Evolutionary conservation across 2,888 invertebrate species (phyloP).

Genomic region (Lasioglossum lativentre): DNA sequence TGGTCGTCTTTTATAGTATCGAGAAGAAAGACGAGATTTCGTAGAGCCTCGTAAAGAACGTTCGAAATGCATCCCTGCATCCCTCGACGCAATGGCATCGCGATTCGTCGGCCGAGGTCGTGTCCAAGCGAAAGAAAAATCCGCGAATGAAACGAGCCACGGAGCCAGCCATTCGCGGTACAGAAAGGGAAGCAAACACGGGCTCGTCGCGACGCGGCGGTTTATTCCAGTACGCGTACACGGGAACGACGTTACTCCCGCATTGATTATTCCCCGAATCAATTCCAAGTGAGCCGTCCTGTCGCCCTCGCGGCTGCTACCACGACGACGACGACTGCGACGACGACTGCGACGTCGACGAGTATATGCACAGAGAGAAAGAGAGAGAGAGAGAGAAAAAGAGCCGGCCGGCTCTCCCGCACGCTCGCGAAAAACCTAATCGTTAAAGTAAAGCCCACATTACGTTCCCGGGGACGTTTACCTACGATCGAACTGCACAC

Average conservation of each 20-base stretch:
- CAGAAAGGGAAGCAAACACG: conserved; percentile 30
- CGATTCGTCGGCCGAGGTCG: not conserved
- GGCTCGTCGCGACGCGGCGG: conserved; percentile 21
- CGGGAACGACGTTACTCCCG: conserved; percentile 51
- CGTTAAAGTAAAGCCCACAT: conserved; percentile 72
- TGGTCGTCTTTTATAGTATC: too few relatives aligned
- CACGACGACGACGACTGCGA: conserved; percentile 14
- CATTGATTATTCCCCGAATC: conserved; percentile 65
- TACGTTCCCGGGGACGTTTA: conserved; percentile 68
- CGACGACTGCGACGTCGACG: not conserved
- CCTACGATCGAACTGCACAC: conserved; percentile 70
- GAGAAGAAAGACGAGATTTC: too few relatives aligned
- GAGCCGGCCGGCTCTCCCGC: conserved; percentile 34
- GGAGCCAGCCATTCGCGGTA: not conserved
- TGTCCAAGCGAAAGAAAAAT: conserved; percentile 17
- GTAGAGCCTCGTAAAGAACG: not conserved
- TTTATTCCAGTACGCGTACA: conserved; percentile 42
- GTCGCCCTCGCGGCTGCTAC: conserved; percentile 34
- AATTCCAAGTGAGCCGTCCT: conserved; percentile 63
- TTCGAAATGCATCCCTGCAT: not conserved
- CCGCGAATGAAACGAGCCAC: not conserved
- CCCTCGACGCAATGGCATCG: not conserved
- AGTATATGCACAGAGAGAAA: conserved; percentile 34
- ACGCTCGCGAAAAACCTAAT: conserved; percentile 69
- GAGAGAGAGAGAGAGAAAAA: not conserved